These are phyloP conservation scores for Tachysurus fulvidraco DNA, from an alignment of 2,113 vertebrate genomes.

Conservation along the genomic window DNA sequence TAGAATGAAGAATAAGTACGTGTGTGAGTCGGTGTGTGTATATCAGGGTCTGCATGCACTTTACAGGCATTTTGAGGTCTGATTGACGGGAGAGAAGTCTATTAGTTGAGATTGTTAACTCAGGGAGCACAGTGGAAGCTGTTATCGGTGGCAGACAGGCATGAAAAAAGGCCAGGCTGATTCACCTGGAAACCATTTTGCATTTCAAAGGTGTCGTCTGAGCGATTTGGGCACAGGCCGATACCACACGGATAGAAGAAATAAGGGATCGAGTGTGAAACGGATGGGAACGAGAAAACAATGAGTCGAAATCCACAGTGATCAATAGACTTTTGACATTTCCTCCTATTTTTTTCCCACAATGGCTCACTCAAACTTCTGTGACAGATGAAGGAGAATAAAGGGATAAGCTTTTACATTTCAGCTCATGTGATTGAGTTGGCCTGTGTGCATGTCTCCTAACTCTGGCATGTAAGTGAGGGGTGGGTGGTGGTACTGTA, in stretches of 20 bases:
- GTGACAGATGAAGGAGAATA: conserved; percentile 44
- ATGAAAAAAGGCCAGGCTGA: conserved; percentile 69
- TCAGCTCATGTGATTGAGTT: conserved; percentile 49
- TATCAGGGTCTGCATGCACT: conserved; percentile 44
- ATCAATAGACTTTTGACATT: conserved; percentile 67
- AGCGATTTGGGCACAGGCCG: conserved; percentile 68
- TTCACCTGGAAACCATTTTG: conserved; percentile 76
- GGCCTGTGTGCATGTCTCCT: conserved; percentile 33
- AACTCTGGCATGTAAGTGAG: conserved; percentile 13
- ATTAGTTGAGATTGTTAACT: conserved; percentile 80
- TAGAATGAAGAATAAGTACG: conserved; percentile 28
- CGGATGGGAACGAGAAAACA: conserved; percentile 23
- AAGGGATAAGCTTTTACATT: conserved; percentile 51
- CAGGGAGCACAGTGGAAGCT: conserved; percentile 65
- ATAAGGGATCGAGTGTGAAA: conserved; percentile 31
- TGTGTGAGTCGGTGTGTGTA: conserved; percentile 41
- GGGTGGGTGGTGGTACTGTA: conserved; percentile 11
- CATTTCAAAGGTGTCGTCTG: conserved; percentile 78
- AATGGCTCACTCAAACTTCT: conserved; percentile 27
- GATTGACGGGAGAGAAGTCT: conserved; percentile 78
- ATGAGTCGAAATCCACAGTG: conserved; percentile 62
- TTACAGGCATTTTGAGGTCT: conserved; percentile 74
- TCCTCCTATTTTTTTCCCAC: conserved; percentile 23
- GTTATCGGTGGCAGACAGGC: conserved; percentile 77
- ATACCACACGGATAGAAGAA: conserved; percentile 58